phyloP scores from a whole-genome alignment of 2,888 invertebrate species.

The Thecocarcelia acutangulata region DNA sequence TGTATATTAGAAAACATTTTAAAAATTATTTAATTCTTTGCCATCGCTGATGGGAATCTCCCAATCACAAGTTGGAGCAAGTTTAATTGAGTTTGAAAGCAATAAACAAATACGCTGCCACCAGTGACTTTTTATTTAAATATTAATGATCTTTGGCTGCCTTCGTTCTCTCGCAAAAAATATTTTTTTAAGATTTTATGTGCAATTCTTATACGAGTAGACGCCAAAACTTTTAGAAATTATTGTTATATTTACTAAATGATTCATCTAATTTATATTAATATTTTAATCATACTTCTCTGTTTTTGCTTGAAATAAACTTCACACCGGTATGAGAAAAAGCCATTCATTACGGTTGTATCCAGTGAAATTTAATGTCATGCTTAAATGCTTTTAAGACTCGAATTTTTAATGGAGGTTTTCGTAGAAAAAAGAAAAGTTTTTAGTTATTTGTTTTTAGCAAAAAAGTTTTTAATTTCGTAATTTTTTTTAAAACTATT shows the following conservation, averaged over 20 bases:
- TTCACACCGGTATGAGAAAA: neutral
- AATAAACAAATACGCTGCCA: neutral
- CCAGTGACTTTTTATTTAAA: neutral
- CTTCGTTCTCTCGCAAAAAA: neutral
- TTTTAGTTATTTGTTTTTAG: neutral
- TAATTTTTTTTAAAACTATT: no score
- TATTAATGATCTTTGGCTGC: constrained; percentile 13
- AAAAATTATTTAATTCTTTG: constrained; percentile 4
- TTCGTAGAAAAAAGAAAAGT: neutral
- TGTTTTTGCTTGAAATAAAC: neutral
- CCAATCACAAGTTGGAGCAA: neutral
- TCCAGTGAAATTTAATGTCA: neutral
- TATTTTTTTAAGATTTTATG: neutral
- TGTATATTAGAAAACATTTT: neutral
- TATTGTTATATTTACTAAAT: no score
- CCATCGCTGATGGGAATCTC: neutral
- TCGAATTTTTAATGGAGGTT: neutral
- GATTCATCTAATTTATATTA: constrained; percentile 2
- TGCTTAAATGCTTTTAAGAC: constrained; percentile 3
- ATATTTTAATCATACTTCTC: neutral
- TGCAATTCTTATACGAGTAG: neutral
- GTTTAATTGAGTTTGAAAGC: neutral
- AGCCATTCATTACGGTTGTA: neutral
- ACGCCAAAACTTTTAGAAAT: constrained; percentile 8
- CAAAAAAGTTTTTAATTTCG: no score